A percentile compares a stretch with the other conserved stretches of the same genome.
phyloP scores from a whole-genome alignment of 2,797 vertebrate species.

The Octomys mimax region DNA sequence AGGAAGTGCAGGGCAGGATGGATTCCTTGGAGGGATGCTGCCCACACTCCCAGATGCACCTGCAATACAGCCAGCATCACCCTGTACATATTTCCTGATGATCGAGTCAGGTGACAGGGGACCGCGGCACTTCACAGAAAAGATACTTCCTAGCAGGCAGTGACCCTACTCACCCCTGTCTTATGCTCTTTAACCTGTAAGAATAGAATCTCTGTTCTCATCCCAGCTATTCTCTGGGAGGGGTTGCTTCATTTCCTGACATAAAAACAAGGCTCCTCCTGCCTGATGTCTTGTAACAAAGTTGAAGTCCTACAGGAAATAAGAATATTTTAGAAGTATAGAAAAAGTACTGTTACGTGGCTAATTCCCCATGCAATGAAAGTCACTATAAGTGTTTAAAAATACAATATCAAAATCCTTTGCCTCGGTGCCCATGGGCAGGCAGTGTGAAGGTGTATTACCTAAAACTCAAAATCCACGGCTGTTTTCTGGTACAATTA shows the following conservation, averaged over 20 bases:
- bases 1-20: rapidly evolving
- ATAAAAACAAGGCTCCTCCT: neutral
- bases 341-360: neutral
- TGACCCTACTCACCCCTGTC: slow-evolving; percentile 17
- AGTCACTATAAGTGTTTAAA: neutral
- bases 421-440: too few species aligned
- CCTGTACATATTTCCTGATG: neutral
- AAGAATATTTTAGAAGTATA: neutral
- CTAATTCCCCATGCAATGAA: neutral
- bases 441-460: neutral
- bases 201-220: slow-evolving; percentile 43
- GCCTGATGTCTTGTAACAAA: neutral
- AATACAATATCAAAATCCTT: neutral
- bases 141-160: neutral
- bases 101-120: neutral
- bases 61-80: neutral
- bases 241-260: slow-evolving; percentile 13
- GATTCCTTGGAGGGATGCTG: neutral
- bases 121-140: neutral
- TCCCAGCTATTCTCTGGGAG: slow-evolving; percentile 11
- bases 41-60: neutral
- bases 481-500: neutral
- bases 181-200: slow-evolving; percentile 66
- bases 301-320: neutral
- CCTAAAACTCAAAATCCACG: neutral